Base-by-base conservation (phyloP, 2,888 invertebrate species). In the Encarsia formosa region DNA sequence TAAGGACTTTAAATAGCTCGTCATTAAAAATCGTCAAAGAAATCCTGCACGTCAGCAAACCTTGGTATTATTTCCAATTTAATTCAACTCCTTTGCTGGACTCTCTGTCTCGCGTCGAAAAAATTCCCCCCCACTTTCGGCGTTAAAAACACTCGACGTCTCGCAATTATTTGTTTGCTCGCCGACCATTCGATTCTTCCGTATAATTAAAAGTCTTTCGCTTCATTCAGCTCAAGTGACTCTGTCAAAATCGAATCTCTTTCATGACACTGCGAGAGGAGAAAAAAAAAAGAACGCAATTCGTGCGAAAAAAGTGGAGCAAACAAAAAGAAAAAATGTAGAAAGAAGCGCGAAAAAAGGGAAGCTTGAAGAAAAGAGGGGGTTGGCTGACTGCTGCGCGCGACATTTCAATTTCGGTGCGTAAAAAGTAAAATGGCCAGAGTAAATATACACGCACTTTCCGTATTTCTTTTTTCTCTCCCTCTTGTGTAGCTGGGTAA, bases 341-440 rank as follows among this genome's bases (percentile, higher is more conserved):
- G 32, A 34, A 15, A 15, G 34, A 8, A 3, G 4, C n/a, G 8
- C 11, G 13, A 32, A 32, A 32, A 32, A 32, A 32, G 13, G 11
- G 13, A 13, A 13, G 32, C 15, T 32, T 4, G 15, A 34, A 8
- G 34, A 3, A n/a, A n/a, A n/a, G n/a, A n/a, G n/a, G n/a, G n/a
- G n/a, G n/a, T n/a, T 11, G 26, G 57, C 45, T 52, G 38, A 46
- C 49, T 38, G 26, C 56, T 58, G 55, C 45, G 39, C 44, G 44
- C 54, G 58, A 56, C 61, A 61, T 60, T 64, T 61, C 56, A 64
- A 64, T 65, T 58, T 55, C 40, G 54, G 56, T 26, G 26, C 52
- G 58, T 61, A 61, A 63, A 62, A 56, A 55, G 53, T 32, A 61
- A 60, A 63, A 50, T 57, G 31, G 22, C 38, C 39, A 29, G 51